Evolutionary conservation across 1,140 invertebrate genomes (phyloP).

Genomic region (Orchestia grillus): DNA sequence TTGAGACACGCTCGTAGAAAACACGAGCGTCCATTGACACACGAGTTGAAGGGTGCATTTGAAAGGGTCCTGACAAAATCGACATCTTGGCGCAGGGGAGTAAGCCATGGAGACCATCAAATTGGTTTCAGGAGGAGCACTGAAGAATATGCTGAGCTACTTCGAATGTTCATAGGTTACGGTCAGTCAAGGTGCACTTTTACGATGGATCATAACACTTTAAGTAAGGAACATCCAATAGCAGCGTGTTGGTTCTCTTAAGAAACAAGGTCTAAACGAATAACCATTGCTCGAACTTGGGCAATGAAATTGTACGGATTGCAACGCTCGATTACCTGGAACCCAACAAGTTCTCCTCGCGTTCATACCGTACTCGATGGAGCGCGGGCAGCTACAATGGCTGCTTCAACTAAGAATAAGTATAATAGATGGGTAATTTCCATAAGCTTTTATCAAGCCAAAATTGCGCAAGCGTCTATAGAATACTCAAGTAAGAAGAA

Average conservation of each 20-base stretch:
- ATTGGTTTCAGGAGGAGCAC: background rate
- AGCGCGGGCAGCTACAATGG: background rate
- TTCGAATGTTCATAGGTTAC: background rate
- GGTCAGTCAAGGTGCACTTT: background rate
- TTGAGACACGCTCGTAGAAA: conserved; percentile 34
- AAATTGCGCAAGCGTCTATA: background rate
- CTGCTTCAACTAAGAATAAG: background rate
- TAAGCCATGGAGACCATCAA: background rate
- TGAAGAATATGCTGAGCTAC: background rate
- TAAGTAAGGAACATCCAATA: background rate
- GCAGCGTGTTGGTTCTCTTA: background rate
- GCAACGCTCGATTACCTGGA: background rate
- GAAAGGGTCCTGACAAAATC: background rate
- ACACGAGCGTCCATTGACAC: background rate
- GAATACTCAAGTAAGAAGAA: background rate
- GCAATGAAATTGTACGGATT: background rate
- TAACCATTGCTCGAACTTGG: background rate
- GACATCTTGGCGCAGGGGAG: too few species aligned
- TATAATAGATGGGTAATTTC: background rate
- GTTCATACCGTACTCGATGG: background rate
- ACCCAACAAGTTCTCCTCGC: background rate
- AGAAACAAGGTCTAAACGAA: background rate
- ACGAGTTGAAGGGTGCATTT: background rate
- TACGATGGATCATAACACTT: background rate
- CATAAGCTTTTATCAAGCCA: background rate